Percentiles rank a stretch among this genome's conserved stretches.
phyloP scores from a whole-genome alignment of 2,888 invertebrate genomes.

The Drosophila formosana region DNA sequence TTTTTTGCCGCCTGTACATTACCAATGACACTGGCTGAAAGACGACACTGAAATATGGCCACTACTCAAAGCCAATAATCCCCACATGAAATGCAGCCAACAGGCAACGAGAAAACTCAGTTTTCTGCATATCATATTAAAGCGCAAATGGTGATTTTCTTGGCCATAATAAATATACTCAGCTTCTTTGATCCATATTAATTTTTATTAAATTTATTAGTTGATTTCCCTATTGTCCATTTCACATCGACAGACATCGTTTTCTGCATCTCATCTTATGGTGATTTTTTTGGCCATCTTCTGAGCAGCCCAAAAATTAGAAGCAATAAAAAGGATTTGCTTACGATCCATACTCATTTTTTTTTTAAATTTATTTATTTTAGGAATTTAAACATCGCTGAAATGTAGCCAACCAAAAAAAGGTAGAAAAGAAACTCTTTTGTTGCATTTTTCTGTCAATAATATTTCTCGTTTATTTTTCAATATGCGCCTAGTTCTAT shows the following conservation, averaged over 20 bases:
- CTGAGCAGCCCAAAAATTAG: too few species aligned
- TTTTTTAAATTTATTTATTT: too few species aligned
- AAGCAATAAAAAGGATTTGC: too few species aligned
- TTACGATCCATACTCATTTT: too few species aligned
- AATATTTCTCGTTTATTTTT: slow-evolving; percentile 80
- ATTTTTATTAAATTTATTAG: too few species aligned
- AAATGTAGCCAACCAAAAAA: neutral
- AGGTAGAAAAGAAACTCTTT: neutral
- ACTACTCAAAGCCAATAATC: neutral
- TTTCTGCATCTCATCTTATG: too few species aligned
- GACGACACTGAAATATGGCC: neutral
- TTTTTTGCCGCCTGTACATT: slow-evolving; percentile 14
- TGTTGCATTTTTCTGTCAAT: slow-evolving; percentile 59
- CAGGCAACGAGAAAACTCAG: neutral
- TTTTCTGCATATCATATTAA: neutral
- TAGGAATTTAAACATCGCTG: neutral
- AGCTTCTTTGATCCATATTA: too few species aligned
- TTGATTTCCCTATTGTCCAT: too few species aligned
- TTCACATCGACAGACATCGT: too few species aligned
- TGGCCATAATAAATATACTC: slow-evolving; percentile 6
- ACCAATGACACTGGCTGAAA: slow-evolving; percentile 28
- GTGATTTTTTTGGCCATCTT: too few species aligned
- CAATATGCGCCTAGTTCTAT: slow-evolving; percentile 81
- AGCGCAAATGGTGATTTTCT: neutral
- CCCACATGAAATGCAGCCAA: neutral